A percentile compares a stretch with the other conserved stretches of the same genome.
Conservation (phyloP, 2,888 invertebrate genomes). For the Oscheius onirici region DNA sequence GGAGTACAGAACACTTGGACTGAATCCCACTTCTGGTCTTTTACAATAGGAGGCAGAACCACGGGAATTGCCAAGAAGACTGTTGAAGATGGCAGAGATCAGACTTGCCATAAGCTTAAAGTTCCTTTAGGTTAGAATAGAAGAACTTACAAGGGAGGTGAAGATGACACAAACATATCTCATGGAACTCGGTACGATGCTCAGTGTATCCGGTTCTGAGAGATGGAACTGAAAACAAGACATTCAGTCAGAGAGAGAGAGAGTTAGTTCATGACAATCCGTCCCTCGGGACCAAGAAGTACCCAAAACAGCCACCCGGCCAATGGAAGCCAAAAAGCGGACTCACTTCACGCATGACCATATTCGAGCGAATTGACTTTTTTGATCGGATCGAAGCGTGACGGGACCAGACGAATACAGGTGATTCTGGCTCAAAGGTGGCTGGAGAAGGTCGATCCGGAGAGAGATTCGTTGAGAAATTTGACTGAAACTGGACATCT, state of each 20-base stretch:
- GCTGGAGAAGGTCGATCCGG: conserved; percentile 17
- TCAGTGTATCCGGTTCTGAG: conserved; percentile 57
- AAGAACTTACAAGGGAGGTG: conserved; percentile 41
- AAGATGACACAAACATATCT: conserved; percentile 54
- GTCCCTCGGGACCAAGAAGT: conserved; percentile 18
- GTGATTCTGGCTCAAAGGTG: conserved; percentile 42
- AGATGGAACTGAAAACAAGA: conserved; percentile 45
- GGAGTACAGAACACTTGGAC: conserved; percentile 37
- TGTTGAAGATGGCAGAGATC: conserved; percentile 51
- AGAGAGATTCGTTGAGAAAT: conserved; percentile 10
- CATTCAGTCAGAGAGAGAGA: not conserved
- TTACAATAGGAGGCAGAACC: conserved; percentile 56
- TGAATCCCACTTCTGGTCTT: conserved; percentile 38
- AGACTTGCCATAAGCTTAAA: conserved; percentile 44
- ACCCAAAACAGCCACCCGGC: not conserved
- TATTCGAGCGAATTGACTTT: conserved; percentile 13
- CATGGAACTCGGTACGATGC: conserved; percentile 57
- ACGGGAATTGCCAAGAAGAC: conserved; percentile 47
- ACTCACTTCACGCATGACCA: conserved; percentile 19
- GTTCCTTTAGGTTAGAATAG: not conserved
- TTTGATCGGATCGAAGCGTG: conserved; percentile 41
- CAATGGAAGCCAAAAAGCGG: not conserved
- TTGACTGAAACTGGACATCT: not conserved
- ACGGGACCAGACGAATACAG: conserved; percentile 49
- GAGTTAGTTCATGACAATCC: conserved; percentile 26